phyloP scores from a whole-genome alignment of 2,113 vertebrate genomes.

The Dryoscopus gambensis region DNA sequence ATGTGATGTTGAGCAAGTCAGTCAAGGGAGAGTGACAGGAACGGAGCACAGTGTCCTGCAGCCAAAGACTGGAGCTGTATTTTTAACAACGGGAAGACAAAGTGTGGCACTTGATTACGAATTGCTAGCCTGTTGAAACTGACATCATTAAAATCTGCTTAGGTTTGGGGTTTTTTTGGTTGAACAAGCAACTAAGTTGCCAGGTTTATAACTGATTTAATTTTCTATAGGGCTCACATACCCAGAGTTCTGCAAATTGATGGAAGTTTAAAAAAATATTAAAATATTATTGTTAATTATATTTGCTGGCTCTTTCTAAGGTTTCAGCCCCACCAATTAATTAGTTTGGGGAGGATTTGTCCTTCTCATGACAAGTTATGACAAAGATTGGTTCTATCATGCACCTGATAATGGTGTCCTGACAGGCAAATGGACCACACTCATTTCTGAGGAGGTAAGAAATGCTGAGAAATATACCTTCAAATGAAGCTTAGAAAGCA shows the following conservation, averaged over 20 bases:
- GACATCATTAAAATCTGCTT: not conserved
- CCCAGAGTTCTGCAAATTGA: not conserved
- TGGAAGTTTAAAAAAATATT: not conserved
- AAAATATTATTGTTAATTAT: not conserved
- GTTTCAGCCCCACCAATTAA: not conserved
- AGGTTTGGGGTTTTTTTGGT: not conserved
- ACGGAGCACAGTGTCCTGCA: not conserved
- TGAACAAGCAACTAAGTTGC: not conserved
- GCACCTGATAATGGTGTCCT: not conserved
- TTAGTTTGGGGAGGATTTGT: not conserved
- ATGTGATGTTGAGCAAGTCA: not conserved
- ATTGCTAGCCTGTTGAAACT: not conserved
- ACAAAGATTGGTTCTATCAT: not conserved
- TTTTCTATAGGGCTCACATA: accelerated
- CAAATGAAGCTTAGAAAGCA: not conserved
- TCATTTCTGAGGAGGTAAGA: not conserved
- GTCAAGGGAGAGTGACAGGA: not conserved
- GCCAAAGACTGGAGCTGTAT: not conserved
- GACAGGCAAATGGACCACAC: not conserved
- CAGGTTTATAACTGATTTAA: not conserved
- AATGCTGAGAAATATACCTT: not conserved
- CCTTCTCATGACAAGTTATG: not conserved
- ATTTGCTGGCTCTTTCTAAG: not conserved
- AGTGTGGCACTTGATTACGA: not conserved
- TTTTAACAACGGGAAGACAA: not conserved